Conservation (phyloP, 2,113 vertebrate genomes). For the Melanerpes formicivorus region DNA sequence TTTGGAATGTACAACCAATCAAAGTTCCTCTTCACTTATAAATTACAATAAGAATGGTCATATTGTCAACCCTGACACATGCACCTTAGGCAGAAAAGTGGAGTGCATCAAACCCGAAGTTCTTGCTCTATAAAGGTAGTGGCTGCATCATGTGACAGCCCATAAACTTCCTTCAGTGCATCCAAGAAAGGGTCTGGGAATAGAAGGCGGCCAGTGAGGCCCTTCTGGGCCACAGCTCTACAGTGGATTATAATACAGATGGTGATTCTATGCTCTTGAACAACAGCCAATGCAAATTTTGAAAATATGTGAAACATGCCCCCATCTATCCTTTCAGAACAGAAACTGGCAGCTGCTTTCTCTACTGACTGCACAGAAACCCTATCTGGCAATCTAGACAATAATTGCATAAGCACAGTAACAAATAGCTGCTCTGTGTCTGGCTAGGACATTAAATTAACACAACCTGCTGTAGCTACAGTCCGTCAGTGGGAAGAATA, state of each 20-base stretch:
- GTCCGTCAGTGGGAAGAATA: slow-evolving; percentile 40
- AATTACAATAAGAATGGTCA: not conserved
- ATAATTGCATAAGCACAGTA: slow-evolving; percentile 50
- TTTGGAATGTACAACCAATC: not conserved
- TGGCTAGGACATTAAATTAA: slow-evolving; percentile 62
- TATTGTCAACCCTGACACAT: not conserved
- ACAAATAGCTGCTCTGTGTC: slow-evolving; percentile 60
- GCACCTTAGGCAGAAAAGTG: not conserved
- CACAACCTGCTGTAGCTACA: slow-evolving; percentile 57
- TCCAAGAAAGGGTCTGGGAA: slow-evolving; percentile 2
- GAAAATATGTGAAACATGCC: slow-evolving; percentile 62
- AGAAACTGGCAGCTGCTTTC: slow-evolving; percentile 59
- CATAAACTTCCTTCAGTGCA: not conserved
- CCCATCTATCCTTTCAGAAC: slow-evolving; percentile 49
- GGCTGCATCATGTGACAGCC: not conserved
- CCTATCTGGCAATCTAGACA: slow-evolving; percentile 56
- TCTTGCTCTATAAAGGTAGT: not conserved
- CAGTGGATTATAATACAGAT: slow-evolving; percentile 54
- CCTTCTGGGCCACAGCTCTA: slow-evolving; percentile 44
- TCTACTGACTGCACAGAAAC: slow-evolving; percentile 44
- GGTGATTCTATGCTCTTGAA: slow-evolving; percentile 34
- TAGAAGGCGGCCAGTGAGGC: slow-evolving; percentile 30
- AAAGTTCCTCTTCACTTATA: not conserved
- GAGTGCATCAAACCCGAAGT: not conserved
- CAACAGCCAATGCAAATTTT: slow-evolving; percentile 53